phyloP scores from a whole-genome alignment of 53 echinoderm and acorn worm genomes.

The Antedon mediterranea region DNA sequence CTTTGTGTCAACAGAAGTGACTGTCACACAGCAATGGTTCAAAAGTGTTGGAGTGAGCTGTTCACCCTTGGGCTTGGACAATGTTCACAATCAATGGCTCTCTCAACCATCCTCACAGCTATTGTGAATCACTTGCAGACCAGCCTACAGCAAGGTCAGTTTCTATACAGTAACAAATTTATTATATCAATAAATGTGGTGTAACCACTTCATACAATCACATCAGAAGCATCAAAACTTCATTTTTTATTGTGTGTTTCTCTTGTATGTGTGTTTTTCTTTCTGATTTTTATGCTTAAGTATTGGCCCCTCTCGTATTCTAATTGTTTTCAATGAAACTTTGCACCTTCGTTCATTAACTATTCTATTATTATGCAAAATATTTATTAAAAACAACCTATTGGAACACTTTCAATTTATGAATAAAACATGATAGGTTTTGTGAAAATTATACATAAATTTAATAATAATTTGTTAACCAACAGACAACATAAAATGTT shows the following conservation, averaged over 20 bases:
- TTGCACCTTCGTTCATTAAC: too few species aligned
- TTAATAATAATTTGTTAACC: too few species aligned
- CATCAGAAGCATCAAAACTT: background rate
- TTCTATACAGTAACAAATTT: conserved; percentile 23
- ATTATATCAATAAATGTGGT: conserved; percentile 17
- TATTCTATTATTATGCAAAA: too few species aligned
- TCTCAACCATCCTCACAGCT: conserved; percentile 95
- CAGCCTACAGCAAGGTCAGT: conserved; percentile 94
- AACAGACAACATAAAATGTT: too few species aligned
- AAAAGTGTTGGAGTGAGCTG: conserved; percentile 99
- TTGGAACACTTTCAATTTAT: too few species aligned
- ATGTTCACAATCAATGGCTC: conserved; percentile 94
- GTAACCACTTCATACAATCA: background rate
- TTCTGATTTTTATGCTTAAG: too few species aligned
- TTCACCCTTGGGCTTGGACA: conserved; percentile 93
- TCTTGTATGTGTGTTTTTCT: too few species aligned
- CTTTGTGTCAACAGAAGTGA: conserved; percentile 39
- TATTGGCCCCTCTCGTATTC: too few species aligned
- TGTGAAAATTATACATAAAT: too few species aligned
- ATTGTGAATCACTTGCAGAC: conserved; percentile 98
- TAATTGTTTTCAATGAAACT: too few species aligned
- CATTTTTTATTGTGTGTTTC: background rate
- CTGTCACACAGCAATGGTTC: conserved; percentile 86
- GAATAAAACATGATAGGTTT: too few species aligned
- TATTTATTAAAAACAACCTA: too few species aligned